These are phyloP conservation scores for Typhlichthys subterraneus DNA, from an alignment of 2,797 vertebrate species.

Conservation along the genomic window DNA sequence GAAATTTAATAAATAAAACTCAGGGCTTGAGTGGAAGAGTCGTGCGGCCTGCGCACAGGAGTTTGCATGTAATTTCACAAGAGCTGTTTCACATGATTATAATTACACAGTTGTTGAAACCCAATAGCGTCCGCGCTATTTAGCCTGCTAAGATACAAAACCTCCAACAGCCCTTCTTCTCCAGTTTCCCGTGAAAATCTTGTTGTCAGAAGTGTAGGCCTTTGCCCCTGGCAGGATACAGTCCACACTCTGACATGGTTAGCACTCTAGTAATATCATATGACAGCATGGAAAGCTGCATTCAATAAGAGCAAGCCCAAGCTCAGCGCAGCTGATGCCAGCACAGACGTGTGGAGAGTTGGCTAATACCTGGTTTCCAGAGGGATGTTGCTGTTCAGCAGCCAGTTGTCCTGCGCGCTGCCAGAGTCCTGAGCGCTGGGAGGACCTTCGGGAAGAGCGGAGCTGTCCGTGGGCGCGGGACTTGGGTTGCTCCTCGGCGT, in stretches of 20 bases:
- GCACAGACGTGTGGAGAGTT: constrained; percentile 14
- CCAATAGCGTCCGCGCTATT: constrained; percentile 29
- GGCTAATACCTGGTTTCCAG: constrained; percentile 93
- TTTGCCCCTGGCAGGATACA: constrained; percentile 44
- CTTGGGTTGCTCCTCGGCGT: constrained; percentile 95
- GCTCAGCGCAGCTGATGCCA: constrained; percentile 29
- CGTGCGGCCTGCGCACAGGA: constrained; percentile 46
- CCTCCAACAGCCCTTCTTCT: constrained; percentile 66
- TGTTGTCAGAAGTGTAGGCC: constrained; percentile 61
- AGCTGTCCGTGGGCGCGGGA: constrained; percentile 93
- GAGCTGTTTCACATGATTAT: constrained; percentile 52
- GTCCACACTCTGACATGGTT: constrained; percentile 46
- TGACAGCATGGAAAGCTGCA: constrained; percentile 42
- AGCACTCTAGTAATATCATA: constrained; percentile 48
- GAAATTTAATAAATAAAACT: constrained; percentile 71
- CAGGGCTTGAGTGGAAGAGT: constrained; percentile 43
- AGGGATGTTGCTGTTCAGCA: constrained; percentile 99
- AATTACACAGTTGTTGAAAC: constrained; percentile 61
- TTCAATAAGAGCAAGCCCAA: constrained; percentile 37
- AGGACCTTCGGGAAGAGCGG: constrained; percentile 87
- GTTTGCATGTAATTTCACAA: constrained; percentile 50
- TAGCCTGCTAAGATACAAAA: constrained; percentile 29
- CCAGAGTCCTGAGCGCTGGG: constrained; percentile 82
- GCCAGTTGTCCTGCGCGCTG: constrained; percentile 95
- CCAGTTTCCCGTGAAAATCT: constrained; percentile 64